Evolutionary conservation across 2,888 invertebrate genomes (phyloP).

Genomic region (Camptogramma bilineatum): DNA sequence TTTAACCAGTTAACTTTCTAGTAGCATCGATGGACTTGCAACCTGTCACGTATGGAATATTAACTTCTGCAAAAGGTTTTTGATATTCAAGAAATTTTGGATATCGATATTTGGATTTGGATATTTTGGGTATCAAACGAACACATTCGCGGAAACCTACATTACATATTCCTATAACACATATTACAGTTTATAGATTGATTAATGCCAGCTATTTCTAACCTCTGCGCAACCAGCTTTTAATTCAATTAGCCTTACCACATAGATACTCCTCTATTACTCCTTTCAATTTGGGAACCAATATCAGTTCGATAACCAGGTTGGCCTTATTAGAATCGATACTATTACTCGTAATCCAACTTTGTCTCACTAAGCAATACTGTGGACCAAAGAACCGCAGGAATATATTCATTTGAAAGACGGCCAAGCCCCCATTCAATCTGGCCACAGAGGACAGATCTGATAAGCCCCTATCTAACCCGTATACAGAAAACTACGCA

Average conservation of each 20-base stretch:
- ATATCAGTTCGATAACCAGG: constrained; percentile 8
- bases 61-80: no score
- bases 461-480: constrained; percentile 50
- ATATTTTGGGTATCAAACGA: no score
- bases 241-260: not conserved
- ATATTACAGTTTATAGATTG: no score
- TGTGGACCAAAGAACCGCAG: constrained; percentile 9
- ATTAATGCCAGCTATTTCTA: no score
- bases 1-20: no score
- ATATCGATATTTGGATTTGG: no score
- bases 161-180: no score
- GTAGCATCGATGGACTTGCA: no score
- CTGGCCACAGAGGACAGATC: constrained; percentile 51
- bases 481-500: constrained; percentile 40
- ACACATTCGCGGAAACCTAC: no score
- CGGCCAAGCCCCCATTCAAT: constrained; percentile 52
- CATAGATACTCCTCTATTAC: not conserved
- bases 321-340: constrained; percentile 7
- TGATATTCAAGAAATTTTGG: no score
- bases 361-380: constrained; percentile 23
- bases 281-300: constrained; percentile 1
- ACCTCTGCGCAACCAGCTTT: no score
- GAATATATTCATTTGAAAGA: constrained; percentile 44
- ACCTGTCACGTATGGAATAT: no score
- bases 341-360: constrained; percentile 11